These are phyloP conservation scores for Dipodomys ordii DNA, from an alignment of 2,113 vertebrate genomes.

Conservation along the genomic window DNA sequence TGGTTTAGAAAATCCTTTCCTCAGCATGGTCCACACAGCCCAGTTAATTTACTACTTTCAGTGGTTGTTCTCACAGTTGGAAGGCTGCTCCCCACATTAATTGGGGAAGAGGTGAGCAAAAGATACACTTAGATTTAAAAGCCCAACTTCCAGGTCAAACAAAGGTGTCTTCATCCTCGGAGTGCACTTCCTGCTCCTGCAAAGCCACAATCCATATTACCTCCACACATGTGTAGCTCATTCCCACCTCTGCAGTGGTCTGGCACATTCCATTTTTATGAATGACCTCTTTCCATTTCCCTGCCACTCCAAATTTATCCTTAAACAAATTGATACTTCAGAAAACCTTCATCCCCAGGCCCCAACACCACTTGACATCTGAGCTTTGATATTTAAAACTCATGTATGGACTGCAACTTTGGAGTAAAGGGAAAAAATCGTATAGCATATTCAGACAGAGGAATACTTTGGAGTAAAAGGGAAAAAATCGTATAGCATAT, in stretches of 20 bases:
- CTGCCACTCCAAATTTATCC: conserved; percentile 2
- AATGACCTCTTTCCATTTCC: not conserved
- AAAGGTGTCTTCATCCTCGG: conserved; percentile 33
- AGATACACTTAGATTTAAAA: not conserved
- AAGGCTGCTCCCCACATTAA: not conserved
- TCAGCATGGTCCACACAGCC: conserved; percentile 15
- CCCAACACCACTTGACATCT: conserved; percentile 10
- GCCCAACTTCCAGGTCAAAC: not conserved
- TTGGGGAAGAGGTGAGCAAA: not conserved
- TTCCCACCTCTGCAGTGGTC: not conserved
- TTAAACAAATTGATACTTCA: not conserved
- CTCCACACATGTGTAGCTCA: not conserved
- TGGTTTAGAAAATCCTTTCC: conserved; percentile 51
- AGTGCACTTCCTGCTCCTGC: not conserved
- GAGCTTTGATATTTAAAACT: conserved; percentile 1
- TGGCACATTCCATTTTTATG: not conserved
- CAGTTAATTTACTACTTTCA: conserved; percentile 58
- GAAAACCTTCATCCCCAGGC: not conserved
- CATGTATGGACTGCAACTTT: conserved; percentile 27
- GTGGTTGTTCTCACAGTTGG: conserved; percentile 21
- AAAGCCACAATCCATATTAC: not conserved
- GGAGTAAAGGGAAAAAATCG: not conserved
- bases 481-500: not conserved
- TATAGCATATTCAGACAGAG: not conserved
- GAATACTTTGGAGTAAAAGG: not conserved